Evolutionary conservation across 1,140 invertebrate genomes (phyloP), one percentile per base, ranked within the genome.

Genomic region (Scaptomyza pallida): DNA sequence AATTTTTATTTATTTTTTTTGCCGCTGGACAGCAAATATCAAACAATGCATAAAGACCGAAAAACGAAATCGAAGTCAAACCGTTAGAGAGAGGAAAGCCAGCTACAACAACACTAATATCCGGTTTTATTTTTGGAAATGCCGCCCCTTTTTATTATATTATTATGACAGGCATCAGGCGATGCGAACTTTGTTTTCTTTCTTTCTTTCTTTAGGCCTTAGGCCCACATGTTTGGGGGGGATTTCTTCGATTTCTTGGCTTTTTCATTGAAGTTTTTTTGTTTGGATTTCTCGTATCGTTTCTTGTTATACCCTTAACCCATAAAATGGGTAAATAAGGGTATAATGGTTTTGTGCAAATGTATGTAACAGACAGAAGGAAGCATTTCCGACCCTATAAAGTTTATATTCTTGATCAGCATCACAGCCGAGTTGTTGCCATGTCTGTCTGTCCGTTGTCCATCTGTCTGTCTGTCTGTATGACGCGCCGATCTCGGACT

Each of bases 91-190:
- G 16, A 30, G 23, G 21, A 47, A 23, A 55, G 19, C 23, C 64
- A 55, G 19, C 23, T 64, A 17, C 26, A 40, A 65, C 41, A 81
- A 72, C 54, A 65, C 69, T 69, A 72, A 80, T 73, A 86, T 86
- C 80, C 80, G 81, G 76, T 73, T 56, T n/a, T 60, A 63, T 68
- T 75, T 72, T 30, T 47, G 54, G 40, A 33, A 43, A 23, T 21
- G 15, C 44, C 43, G 52, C n/a, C 43, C 50, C 35, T 33, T 47
- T 37, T 35, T n/a, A n/a, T n/a, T n/a, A n/a, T n/a, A n/a, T 30
- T 64, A 68, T 80, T 80, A 65, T 75, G 76, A 80, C 76, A 80
- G 55, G 52, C 59, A 79, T 56, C 73, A 51, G 15, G 40, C 71
- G 26, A 55, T 74, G 57, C 33, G 56, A 33, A 17, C 47, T 44